Evolutionary conservation across 2,888 invertebrate genomes (phyloP).

Genomic region (Osedax frankpressi): DNA sequence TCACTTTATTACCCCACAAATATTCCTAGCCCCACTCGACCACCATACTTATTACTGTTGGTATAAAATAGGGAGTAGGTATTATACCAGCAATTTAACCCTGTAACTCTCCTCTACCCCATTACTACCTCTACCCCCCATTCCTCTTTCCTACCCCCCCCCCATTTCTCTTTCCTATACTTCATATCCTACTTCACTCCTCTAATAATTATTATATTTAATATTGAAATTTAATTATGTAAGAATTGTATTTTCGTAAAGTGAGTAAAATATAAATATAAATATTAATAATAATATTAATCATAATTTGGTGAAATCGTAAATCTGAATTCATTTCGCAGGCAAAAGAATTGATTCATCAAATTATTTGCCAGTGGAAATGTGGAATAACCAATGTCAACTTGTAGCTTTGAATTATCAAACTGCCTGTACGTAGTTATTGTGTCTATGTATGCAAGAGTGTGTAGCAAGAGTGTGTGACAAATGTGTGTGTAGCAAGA

Average conservation of each 20-base stretch:
- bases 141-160: background rate
- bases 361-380: constrained; percentile 82
- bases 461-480: too few species aligned
- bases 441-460: too few species aligned
- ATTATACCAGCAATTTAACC: too few species aligned
- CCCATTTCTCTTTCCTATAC: too few species aligned
- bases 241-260: too few species aligned
- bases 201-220: too few species aligned
- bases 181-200: too few species aligned
- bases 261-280: too few species aligned
- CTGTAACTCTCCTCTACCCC: background rate
- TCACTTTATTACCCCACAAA: background rate
- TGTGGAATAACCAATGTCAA: constrained; percentile 92
- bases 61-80: too few species aligned
- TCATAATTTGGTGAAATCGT: background rate
- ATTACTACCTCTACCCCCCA: background rate
- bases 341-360: constrained; percentile 86
- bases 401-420: constrained; percentile 97
- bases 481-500: too few species aligned
- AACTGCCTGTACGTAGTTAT: constrained; percentile 56
- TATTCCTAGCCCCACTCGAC: background rate
- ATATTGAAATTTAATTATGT: too few species aligned
- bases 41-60: too few species aligned
- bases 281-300: background rate
- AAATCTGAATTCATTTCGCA: background rate